Evolutionary conservation across 2,888 invertebrate genomes (phyloP).

Genomic region (Spisula solida): DNA sequence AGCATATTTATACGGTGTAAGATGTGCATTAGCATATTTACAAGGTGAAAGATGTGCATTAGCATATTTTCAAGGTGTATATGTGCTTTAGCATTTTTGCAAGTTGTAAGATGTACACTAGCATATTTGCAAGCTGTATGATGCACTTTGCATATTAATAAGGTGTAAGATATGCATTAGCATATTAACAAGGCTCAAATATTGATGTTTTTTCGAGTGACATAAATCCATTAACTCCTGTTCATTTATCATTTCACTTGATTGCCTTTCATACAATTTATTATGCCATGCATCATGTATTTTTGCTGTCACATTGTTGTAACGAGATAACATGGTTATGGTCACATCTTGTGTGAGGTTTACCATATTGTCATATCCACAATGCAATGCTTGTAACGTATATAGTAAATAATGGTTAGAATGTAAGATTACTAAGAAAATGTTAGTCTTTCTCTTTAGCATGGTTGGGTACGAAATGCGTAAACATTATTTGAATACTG

Average conservation of each 20-base stretch:
- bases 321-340: not conserved
- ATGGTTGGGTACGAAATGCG: too few relatives aligned
- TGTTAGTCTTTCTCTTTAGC: not conserved
- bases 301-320: not conserved
- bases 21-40: too few relatives aligned
- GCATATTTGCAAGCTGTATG: not conserved
- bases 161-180: not conserved
- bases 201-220: slow-evolving; percentile 22
- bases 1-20: not conserved
- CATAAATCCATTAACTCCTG: slow-evolving; percentile 31
- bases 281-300: not conserved
- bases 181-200: slow-evolving; percentile 7
- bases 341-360: not conserved
- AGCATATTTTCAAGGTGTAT: too few relatives aligned
- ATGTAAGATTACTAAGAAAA: not conserved
- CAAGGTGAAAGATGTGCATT: too few relatives aligned
- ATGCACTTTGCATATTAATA: too few relatives aligned
- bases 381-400: not conserved
- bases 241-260: not conserved
- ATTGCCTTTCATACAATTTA: not conserved
- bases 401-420: not conserved
- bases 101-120: not conserved
- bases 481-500: too few relatives aligned
- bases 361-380: not conserved
- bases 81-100: too few relatives aligned